These are phyloP conservation scores for Molothrus ater DNA, from an alignment of 2,797 vertebrate genomes.

Conservation along the genomic window DNA sequence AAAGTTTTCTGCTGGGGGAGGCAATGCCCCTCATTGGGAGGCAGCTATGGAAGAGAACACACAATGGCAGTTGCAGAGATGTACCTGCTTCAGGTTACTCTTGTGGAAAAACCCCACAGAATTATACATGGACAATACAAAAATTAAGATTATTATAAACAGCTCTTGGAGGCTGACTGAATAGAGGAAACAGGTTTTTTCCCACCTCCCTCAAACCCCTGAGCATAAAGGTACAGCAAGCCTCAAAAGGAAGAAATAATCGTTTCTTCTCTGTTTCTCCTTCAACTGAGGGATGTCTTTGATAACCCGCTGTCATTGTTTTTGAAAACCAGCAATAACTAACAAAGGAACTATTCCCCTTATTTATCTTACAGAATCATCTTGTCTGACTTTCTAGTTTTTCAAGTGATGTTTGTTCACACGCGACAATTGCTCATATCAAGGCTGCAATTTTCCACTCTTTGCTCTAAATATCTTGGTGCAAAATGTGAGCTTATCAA, in stretches of 20 bases:
- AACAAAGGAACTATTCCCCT: background rate
- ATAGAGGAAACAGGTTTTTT: background rate
- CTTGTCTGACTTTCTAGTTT: background rate
- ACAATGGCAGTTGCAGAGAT: accelerated
- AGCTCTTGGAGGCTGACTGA: background rate
- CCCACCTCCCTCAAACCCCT: background rate
- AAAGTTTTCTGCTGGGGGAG: background rate
- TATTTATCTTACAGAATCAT: background rate
- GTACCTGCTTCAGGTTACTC: background rate
- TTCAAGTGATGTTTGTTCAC: background rate
- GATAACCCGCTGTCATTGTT: background rate
- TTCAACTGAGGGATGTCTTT: background rate
- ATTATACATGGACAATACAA: background rate
- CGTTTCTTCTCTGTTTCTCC: background rate
- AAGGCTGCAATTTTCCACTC: background rate
- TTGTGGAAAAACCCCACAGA: background rate
- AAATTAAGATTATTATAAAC: background rate
- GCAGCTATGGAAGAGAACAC: background rate
- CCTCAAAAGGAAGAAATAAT: background rate
- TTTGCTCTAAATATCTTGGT: background rate
- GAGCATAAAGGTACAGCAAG: background rate
- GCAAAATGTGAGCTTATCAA: background rate
- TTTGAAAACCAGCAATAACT: background rate
- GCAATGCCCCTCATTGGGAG: background rate
- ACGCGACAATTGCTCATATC: background rate